These are phyloP conservation scores for Drosophila sturtevanti DNA, from an alignment of 1,140 invertebrate genomes.

Conservation along the genomic window DNA sequence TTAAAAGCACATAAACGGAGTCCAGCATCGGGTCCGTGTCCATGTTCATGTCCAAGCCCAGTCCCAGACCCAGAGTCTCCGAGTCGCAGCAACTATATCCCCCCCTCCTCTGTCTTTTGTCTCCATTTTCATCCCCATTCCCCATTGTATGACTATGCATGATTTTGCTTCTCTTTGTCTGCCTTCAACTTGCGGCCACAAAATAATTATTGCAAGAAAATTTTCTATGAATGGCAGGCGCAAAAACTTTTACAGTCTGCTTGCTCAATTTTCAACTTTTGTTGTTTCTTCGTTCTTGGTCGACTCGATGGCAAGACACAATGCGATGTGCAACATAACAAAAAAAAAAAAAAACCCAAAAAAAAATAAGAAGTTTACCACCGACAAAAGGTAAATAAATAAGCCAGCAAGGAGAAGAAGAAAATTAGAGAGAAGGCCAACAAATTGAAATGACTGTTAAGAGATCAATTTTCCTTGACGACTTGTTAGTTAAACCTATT, in stretches of 20 bases:
- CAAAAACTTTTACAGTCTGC: constrained; percentile 47
- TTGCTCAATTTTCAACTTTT: constrained; percentile 47
- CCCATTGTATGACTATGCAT: neutral
- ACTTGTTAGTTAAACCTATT: neutral
- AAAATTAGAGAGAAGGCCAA: neutral
- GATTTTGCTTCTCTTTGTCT: constrained; percentile 30
- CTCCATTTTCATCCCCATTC: too few relatives aligned
- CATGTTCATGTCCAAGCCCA: too few relatives aligned
- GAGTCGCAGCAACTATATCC: neutral
- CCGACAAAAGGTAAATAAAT: constrained; percentile 10
- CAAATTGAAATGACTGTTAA: too few relatives aligned
- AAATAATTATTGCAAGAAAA: constrained; percentile 62
- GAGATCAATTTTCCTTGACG: neutral
- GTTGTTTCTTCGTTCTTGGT: neutral
- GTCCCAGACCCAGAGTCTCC: constrained; percentile 27
- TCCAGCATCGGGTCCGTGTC: constrained; percentile 5
- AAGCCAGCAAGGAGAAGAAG: neutral
- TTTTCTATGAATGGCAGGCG: constrained; percentile 51
- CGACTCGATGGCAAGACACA: constrained; percentile 31
- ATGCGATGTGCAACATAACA: constrained; percentile 37
- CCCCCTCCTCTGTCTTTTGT: too few relatives aligned
- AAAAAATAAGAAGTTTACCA: constrained; percentile 13
- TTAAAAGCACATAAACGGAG: constrained; percentile 62
- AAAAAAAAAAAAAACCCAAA: too few relatives aligned
- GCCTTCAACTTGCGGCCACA: constrained; percentile 53